These are phyloP conservation scores for Meganola albula DNA, from an alignment of 2,888 invertebrate species.

Conservation along the genomic window DNA sequence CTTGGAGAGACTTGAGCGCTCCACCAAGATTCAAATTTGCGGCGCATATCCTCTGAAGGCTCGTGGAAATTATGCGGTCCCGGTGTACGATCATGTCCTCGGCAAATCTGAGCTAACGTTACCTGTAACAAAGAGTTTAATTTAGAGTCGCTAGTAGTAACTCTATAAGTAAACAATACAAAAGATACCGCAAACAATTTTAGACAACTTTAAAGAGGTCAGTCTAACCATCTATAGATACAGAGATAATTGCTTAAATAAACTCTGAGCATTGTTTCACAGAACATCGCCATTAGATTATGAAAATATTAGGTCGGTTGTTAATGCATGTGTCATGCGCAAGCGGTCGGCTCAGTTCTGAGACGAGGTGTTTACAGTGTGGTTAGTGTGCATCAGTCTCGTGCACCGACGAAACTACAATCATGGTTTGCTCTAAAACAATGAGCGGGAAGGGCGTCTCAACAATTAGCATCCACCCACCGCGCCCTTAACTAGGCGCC, in stretches of 20 bases:
- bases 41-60: slow-evolving; percentile 88
- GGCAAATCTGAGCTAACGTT: slow-evolving; percentile 88
- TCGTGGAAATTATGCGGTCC: slow-evolving; percentile 82
- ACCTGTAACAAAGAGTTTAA: slow-evolving; percentile 77
- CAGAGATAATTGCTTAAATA: slow-evolving; percentile 68
- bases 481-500: slow-evolving; percentile 60
- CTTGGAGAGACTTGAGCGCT: slow-evolving; percentile 83
- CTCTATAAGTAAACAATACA: slow-evolving; percentile 41
- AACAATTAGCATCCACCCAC: slow-evolving; percentile 74
- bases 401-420: slow-evolving; percentile 70
- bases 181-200: slow-evolving; percentile 63
- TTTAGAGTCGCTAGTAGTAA: slow-evolving; percentile 34
- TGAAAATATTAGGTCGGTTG: slow-evolving; percentile 76
- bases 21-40: slow-evolving; percentile 96
- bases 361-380: slow-evolving; percentile 58
- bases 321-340: slow-evolving; percentile 77
- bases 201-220: slow-evolving; percentile 73
- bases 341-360: slow-evolving; percentile 50
- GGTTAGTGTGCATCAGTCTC: slow-evolving; percentile 67
- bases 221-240: slow-evolving; percentile 72
- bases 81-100: slow-evolving; percentile 83
- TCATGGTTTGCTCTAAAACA: slow-evolving; percentile 76
- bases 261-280: slow-evolving; percentile 73
- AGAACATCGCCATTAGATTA: slow-evolving; percentile 78
- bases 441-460: slow-evolving; percentile 74